Conservation (phyloP, 2,888 invertebrate genomes). For the Lasioglossum zephyrum region DNA sequence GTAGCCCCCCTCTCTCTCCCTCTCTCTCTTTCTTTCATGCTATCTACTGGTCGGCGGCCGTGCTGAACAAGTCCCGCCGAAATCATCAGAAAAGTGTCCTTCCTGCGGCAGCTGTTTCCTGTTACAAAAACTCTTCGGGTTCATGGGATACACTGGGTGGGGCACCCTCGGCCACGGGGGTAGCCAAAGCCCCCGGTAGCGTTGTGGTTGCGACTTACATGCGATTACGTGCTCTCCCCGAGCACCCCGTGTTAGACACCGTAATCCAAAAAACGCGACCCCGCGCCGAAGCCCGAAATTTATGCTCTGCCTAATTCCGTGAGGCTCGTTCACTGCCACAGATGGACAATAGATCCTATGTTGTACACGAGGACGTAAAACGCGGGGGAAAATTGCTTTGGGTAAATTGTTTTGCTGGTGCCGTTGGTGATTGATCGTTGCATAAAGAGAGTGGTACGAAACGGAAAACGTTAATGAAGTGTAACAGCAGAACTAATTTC, state of each 20-base stretch:
- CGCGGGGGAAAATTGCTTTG: background rate
- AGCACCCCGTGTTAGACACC: conserved; percentile 27
- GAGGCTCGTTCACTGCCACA: conserved; percentile 50
- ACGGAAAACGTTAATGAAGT: background rate
- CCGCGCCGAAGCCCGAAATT: conserved; percentile 52
- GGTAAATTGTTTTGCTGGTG: background rate
- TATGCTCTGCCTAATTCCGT: conserved; percentile 67
- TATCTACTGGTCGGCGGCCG: background rate
- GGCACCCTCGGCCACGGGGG: conserved; percentile 37
- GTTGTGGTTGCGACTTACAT: conserved; percentile 61
- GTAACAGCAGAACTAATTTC: background rate
- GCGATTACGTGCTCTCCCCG: conserved; percentile 55
- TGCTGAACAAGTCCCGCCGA: conserved; percentile 39
- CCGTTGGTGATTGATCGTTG: background rate
- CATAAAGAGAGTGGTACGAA: background rate
- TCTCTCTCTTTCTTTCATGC: background rate
- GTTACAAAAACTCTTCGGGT: conserved; percentile 66
- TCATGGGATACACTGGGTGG: conserved; percentile 15
- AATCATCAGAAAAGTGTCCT: conserved; percentile 73
- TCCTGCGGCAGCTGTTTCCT: conserved; percentile 79
- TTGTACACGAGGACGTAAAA: background rate
- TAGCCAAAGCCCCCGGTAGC: conserved; percentile 32
- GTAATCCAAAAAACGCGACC: conserved; percentile 65
- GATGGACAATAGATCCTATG: conserved; percentile 29
- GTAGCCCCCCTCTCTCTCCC: background rate